These are phyloP conservation scores for Campoplex nolae DNA, from an alignment of 2,888 invertebrate genomes.

Conservation along the genomic window DNA sequence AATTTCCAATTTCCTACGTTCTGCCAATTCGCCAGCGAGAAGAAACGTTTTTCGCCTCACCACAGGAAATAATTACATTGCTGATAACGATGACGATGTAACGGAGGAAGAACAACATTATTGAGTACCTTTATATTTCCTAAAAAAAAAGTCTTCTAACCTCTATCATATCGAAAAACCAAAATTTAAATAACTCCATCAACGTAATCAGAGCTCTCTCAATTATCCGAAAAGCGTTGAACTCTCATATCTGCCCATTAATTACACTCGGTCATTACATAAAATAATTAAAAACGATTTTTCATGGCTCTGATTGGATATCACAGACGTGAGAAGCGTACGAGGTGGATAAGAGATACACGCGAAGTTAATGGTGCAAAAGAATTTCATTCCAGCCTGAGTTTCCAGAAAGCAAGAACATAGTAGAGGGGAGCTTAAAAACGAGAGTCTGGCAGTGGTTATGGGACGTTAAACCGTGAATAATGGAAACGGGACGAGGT, in stretches of 20 bases:
- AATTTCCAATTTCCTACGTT: neutral
- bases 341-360: constrained; percentile 50
- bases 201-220: neutral
- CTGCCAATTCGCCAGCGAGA: neutral
- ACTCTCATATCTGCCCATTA: neutral
- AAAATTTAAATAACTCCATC: neutral
- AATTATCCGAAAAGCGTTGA: constrained; percentile 3
- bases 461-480: constrained; percentile 64
- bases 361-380: constrained; percentile 62
- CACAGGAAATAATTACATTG: neutral
- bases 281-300: constrained; percentile 16
- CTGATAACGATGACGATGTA: too few relatives aligned
- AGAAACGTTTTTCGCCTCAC: neutral
- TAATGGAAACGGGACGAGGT: constrained; percentile 62
- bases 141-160: too few relatives aligned
- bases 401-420: neutral
- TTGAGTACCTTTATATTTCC: too few relatives aligned
- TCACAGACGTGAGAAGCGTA: neutral
- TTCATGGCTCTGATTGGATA: constrained; percentile 33
- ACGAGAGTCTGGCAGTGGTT: constrained; percentile 57
- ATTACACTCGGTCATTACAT: neutral
- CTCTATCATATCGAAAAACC: neutral
- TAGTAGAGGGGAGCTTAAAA: constrained; percentile 17
- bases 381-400: constrained; percentile 59
- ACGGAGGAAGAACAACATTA: too few relatives aligned